Conservation (phyloP, 1,140 invertebrate genomes). For the Drosophila bipectinata region DNA sequence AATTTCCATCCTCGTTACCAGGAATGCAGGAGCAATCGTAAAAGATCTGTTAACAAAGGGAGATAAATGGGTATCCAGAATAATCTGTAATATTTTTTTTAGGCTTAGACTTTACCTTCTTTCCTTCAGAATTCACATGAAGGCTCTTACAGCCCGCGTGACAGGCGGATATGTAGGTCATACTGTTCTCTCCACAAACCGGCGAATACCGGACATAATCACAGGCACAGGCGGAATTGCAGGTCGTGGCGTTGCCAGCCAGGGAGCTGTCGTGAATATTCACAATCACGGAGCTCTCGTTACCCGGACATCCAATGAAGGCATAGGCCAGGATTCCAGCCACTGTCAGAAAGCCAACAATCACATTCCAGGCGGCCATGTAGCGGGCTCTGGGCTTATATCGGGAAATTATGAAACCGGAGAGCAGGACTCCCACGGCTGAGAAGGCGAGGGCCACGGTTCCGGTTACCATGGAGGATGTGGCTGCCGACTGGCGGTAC, state of each 20-base stretch:
- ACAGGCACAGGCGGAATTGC: conserved; percentile 88
- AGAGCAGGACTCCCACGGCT: conserved; percentile 88
- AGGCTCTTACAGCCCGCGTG: conserved; percentile 87
- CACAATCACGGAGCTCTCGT: conserved; percentile 80
- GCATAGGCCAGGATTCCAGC: conserved; percentile 88
- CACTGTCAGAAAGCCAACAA: conserved; percentile 88
- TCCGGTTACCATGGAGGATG: conserved; percentile 87
- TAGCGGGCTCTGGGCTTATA: conserved; percentile 89
- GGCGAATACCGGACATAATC: conserved; percentile 89
- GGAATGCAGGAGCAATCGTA: conserved; percentile 86
- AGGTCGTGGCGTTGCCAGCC: conserved; percentile 84
- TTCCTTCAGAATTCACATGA: conserved; percentile 70
- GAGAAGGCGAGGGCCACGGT: conserved; percentile 89
- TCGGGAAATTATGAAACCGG: conserved; percentile 88
- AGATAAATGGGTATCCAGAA: neutral
- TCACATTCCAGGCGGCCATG: conserved; percentile 90
- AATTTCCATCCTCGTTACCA: conserved; percentile 17
- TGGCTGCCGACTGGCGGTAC: conserved; percentile 89
- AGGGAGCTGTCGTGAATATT: conserved; percentile 80
- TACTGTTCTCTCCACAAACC: conserved; percentile 86
- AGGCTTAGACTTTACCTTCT: conserved; percentile 70
- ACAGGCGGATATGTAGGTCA: conserved; percentile 89
- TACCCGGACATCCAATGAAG: conserved; percentile 88
- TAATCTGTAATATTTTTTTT: neutral
- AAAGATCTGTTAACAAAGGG: conserved; percentile 72